These are phyloP conservation scores for Bujurquina vittata DNA, from an alignment of 2,113 vertebrate species.

Conservation along the genomic window DNA sequence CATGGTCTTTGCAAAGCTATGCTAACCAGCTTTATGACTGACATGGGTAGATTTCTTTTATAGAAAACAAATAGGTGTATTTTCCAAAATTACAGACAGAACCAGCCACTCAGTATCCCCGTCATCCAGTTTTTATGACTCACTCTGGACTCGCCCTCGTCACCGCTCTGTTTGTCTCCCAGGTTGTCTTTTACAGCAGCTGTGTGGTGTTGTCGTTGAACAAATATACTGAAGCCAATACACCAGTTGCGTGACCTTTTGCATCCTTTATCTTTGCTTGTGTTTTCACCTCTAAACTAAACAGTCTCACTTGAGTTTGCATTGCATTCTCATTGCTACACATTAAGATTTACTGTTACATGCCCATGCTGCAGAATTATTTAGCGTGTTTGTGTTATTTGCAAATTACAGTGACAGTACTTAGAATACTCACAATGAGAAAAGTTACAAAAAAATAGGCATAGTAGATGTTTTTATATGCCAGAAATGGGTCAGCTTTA, in stretches of 20 bases:
- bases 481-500: too few relatives aligned
- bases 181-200: constrained; percentile 57
- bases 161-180: neutral
- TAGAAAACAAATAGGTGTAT: neutral
- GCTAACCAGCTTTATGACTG: neutral
- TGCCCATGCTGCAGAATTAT: neutral
- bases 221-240: constrained; percentile 54
- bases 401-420: too few relatives aligned
- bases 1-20: neutral
- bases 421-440: too few relatives aligned
- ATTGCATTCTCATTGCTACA: constrained; percentile 24
- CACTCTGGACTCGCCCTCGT: neutral
- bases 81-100: neutral
- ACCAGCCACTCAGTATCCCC: neutral
- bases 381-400: neutral
- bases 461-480: too few relatives aligned
- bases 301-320: constrained; percentile 64
- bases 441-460: too few relatives aligned
- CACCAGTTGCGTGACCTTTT: constrained; percentile 44
- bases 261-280: constrained; percentile 68
- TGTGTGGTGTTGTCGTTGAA: constrained; percentile 60
- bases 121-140: neutral
- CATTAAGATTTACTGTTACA: constrained; percentile 17
- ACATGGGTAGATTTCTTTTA: neutral
- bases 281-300: constrained; percentile 75